Evolutionary conservation across 1,140 invertebrate species (phyloP).

Genomic region (Harpegnathos saltator): DNA sequence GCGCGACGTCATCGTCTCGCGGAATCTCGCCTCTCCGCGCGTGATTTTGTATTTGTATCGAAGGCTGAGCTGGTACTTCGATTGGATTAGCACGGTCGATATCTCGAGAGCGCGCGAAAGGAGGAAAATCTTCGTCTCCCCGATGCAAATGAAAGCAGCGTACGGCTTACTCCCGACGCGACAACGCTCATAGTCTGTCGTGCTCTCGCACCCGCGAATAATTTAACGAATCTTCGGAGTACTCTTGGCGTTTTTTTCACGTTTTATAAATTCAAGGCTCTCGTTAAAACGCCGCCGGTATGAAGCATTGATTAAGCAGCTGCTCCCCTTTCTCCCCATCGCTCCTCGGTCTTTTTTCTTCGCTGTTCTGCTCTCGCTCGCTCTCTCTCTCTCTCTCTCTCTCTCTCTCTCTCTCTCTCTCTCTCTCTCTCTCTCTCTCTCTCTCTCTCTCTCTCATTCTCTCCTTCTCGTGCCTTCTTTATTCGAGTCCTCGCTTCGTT

Average conservation of each 20-base stretch:
- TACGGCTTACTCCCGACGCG: not conserved
- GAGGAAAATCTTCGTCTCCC: no score
- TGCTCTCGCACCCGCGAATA: not conserved
- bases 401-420: not conserved
- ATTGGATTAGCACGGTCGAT: no score
- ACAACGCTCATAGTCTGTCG: not conserved
- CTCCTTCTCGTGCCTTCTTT: constrained; percentile 6
- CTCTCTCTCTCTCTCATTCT: constrained; percentile 21
- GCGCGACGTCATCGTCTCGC: not conserved
- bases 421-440: not conserved
- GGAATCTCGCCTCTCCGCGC: not conserved
- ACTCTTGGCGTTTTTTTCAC: not conserved
- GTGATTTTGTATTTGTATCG: not conserved
- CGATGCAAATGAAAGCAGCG: no score
- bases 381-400: not conserved
- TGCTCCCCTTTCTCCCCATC: not conserved
- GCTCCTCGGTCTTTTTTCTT: not conserved
- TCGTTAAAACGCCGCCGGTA: constrained; percentile 55
- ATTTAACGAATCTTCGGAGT: constrained; percentile 20
- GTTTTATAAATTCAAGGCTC: constrained; percentile 49
- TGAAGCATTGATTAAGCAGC: constrained; percentile 65
- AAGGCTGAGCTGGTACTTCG: no score
- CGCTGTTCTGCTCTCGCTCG: not conserved
- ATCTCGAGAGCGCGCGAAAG: not conserved
- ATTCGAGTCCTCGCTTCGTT: constrained; percentile 59